Evolutionary conservation across 1,140 invertebrate species (phyloP), one percentile per base, ranked within the genome.

Genomic region (Conus betulinus): DNA sequence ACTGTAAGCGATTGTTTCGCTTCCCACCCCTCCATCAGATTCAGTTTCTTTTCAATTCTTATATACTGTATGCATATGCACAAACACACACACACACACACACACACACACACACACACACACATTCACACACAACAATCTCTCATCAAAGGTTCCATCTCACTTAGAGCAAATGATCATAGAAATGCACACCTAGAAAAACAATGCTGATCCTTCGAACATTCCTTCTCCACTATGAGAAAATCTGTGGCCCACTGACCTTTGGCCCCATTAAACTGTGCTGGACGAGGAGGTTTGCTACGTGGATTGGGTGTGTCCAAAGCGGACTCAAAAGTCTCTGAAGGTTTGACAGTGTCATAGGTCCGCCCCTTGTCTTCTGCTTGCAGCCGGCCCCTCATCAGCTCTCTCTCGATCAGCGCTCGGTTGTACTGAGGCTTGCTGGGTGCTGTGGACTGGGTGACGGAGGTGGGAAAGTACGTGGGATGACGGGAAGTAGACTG

Each of bases 301-400:
- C 91, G 85, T 17, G 90, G 91, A 39, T 89, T 88, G 11, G 92
- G 92, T 17, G 92, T 92, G 53, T 90, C 90, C 17, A 89, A 85
- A 0, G 89, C 88, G 23, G 90, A 90, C 25, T 81, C 84, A 53
- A 23, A 20, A 13, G 20, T 71, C 67, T 71, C 67, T 67, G 51
- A 27, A 60, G 23, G 25, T n/a, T 6, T 88, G 55, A 3, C 76
- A 39, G 52, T 39, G 60, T 55, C 39, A 67, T 53, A 23, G 20
- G 53, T n/a, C 17, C 85, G 13, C 74, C 74, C 74, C 23, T 23
- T 57, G 7, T 87, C 39, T 23, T 78, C 51, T 0, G 52, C 85
- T 3, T 53, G 74, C 52, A 78, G 39, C 25, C 85, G 71, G n/a
- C 85, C 85, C 71, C 25, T 76, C 25, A 74, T 74, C 53, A 87